Base-by-base conservation (phyloP, 2,113 vertebrate species). In the Orthonyx spaldingii region DNA sequence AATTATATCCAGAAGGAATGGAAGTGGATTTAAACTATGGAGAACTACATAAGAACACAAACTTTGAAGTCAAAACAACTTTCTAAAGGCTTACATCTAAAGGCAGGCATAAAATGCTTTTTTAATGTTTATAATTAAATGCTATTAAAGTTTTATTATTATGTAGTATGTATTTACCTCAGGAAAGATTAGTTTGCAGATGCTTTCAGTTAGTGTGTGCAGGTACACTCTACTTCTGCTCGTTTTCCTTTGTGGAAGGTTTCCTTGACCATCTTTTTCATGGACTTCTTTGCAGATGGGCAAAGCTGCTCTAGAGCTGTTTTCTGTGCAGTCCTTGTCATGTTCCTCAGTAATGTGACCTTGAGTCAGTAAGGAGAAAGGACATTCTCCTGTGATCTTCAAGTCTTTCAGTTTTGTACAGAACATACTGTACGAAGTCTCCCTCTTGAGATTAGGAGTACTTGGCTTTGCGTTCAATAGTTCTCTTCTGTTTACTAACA, bases 381-480 rank as follows among this genome's bases (percentile, higher is more conserved):
- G 99, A 93, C 99, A 99, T 74, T 99, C 99, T 84, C 99, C 99
- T 47, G 99, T 98, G 92, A 99, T 98, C 96, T 99, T 99, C 94
- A 99, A 98, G 47, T 99, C 99, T 96, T 99, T 99, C 92, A 99
- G 97, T 98, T 99, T 99, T 53, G 99, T 98, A 96, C 99, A 99
- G 97, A 99, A 99, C 99, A 99, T 99, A 84, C 69, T 98, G 98
- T 18, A 74, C 2, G 0, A 46, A 89, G 30, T 65, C 39, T 77
- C 27, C 82, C 41, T 91, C 71, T 65, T 74, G 78, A 94, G 91
- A 78, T 30, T 86, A 75, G 61, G 35, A 89, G 35, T 88, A 85
- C 26, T 91, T 77, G 70, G 77, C 35, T 96, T 75, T 85, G 30
- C 2, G 50, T 78, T 94, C 64, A 93, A 69, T 68, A 84, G 82